Base-by-base conservation (phyloP, 2,797 vertebrate genomes). In the Pangasius larnaudii region DNA sequence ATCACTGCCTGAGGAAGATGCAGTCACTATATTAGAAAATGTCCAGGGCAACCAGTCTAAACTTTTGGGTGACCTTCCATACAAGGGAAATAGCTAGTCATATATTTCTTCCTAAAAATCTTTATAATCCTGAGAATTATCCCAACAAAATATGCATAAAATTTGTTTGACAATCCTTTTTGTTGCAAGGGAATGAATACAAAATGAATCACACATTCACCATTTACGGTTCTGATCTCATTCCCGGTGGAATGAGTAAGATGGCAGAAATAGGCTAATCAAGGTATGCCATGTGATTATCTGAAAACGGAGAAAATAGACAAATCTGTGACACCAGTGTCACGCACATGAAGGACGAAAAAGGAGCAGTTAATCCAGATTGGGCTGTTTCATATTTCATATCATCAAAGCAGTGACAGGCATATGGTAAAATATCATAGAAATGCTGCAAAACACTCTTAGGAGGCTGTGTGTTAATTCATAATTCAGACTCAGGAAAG, bases 401-500 rank as follows among this genome's bases (percentile, higher is more conserved):
- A n/a, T 78, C 88, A 89, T 88, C 75, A 63, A 89, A 90, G 86
- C 58, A 84, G 72, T 82, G 72, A 74, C 74, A 84, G 72, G 84
- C 67, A 80, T 86, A 42, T 77, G 75, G 8, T 46, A 46, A 24
- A 24, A 85, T 61, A 9, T 65, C 33, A 78, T 61, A 59, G 51
- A 77, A 85, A 85, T 63, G 89, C 75, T 71, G 77, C 58, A 80
- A 51, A 85, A 51, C 9, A 71, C 10, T 87, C 24, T 79, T 63
- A 53, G 67, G 18, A 80, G 2, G 51, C 59, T 78, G 80, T 58
- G 59, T 83, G 19, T 88, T 90, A 87, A 90, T 91, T 91, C 88
- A 90, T 89, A 89, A 89, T 90, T 89, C 80, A 90, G 65, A 83
- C 36, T 42, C 5, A 16, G 71, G 51, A 58, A 86, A 74, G 46